A percentile compares a stretch with the other conserved stretches of the same genome.
Evolutionary conservation across 2,113 vertebrate species (phyloP).

Genomic region (Mesitornis unicolor): DNA sequence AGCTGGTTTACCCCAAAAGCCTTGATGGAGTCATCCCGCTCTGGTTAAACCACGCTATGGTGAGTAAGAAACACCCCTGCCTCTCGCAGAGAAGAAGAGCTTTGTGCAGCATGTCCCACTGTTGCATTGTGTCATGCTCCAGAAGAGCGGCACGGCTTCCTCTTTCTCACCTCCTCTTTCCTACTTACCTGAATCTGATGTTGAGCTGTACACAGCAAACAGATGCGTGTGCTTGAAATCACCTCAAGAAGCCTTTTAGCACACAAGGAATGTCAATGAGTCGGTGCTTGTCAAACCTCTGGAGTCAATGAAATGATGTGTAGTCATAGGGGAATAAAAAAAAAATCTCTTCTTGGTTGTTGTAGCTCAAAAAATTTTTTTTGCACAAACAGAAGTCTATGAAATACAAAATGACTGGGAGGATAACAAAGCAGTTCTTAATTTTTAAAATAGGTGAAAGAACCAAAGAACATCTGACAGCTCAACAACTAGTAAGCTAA

Average conservation of each 20-base stretch:
- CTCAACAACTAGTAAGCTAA: background rate
- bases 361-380: background rate
- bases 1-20: slow-evolving; percentile 82
- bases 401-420: background rate
- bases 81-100: background rate
- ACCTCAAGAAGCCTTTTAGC: background rate
- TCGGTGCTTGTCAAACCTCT: background rate
- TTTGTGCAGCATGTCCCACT: background rate
- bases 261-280: background rate
- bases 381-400: background rate
- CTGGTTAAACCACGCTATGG: slow-evolving; percentile 90
- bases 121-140: background rate
- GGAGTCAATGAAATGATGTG: slow-evolving; percentile 13
- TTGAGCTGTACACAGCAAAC: background rate
- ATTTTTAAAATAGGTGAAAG: background rate
- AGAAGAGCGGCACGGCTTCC: background rate
- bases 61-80: slow-evolving; percentile 65
- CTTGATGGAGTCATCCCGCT: slow-evolving; percentile 80
- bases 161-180: background rate
- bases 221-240: background rate
- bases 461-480: background rate
- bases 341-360: background rate
- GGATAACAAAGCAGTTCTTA: background rate
- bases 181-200: background rate
- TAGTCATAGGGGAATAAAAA: background rate